Base-by-base conservation (phyloP, 1,140 invertebrate species). In the Neodiprion virginianus region DNA sequence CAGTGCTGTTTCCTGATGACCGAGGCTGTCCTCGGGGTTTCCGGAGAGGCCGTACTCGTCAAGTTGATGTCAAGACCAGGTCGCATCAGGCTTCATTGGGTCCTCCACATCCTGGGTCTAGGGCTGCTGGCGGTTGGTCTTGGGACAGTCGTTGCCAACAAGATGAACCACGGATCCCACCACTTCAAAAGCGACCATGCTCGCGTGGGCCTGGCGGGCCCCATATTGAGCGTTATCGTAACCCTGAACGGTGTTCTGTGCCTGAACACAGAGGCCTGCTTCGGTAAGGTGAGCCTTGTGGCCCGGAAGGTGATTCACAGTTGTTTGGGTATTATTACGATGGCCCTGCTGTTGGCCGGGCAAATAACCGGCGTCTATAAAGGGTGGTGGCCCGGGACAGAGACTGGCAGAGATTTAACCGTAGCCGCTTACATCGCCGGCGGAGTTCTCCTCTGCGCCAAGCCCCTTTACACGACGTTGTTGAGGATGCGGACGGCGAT, bases 61-160 rank as follows among this genome's bases (percentile, higher is more conserved):
- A 77, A 76, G 40, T 84, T 80, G 50, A 0, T 88, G 0, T 75
- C 82, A 1, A 79, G 85, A 14, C 7, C 48, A 0, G 82, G 75
- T 48, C 77, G 87, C 11, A 76, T 87, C 1, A 85, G 79, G 8
- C 72, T 87, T n/a, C 87, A 89, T 72, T 89, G 87, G 87, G 81
- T 87, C 10, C 74, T 88, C 1, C 77, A 86, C 17, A 65, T 76
- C 0, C 23, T 80, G 1, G 87, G 87, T 0, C 72, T 89, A 0
- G 8, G n/a, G 1, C 21, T 88, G 0, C 70, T 88, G 11, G 23
- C 82, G 0, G 77, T 80, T 14, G 86, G 87, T 9, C 48, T 88
- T 0, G 75, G 85, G 7, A 84, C 88, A 67, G 83, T 86, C 49
- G 66, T 88, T 11, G 77, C 86, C 0, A 84, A 84, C 75, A 89